These are phyloP conservation scores for Hirudo medicinalis DNA, from an alignment of 1,140 invertebrate species.

Conservation along the genomic window DNA sequence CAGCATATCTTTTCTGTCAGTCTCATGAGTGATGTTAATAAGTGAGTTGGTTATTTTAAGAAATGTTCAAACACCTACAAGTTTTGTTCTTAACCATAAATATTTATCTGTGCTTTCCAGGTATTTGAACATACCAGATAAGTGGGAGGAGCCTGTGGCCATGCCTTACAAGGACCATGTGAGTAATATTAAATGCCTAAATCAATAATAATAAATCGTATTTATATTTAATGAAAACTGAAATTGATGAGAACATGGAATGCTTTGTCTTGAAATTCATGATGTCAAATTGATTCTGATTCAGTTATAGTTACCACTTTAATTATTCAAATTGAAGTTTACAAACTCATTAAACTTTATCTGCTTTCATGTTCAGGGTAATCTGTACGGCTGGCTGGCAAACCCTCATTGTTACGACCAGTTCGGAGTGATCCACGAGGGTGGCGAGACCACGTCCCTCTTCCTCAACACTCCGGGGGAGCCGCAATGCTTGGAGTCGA, in stretches of 20 bases:
- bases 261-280: too few species aligned
- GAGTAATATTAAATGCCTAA: slow-evolving; percentile 37
- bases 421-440: slow-evolving; percentile 73
- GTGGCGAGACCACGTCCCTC: slow-evolving; percentile 64
- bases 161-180: slow-evolving; percentile 62
- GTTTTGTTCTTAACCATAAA: background rate
- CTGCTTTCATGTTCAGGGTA: slow-evolving; percentile 49
- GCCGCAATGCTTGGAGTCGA: slow-evolving; percentile 64
- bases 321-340: background rate
- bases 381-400: slow-evolving; percentile 76
- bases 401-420: slow-evolving; percentile 88
- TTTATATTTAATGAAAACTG: background rate
- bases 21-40: slow-evolving; percentile 88
- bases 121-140: slow-evolving; percentile 75
- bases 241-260: too few species aligned
- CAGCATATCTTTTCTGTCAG: slow-evolving; percentile 88
- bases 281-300: slow-evolving; percentile 1
- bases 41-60: slow-evolving; percentile 46
- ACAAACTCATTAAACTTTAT: background rate
- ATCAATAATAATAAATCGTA: slow-evolving; percentile 16
- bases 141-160: slow-evolving; percentile 76
- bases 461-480: slow-evolving; percentile 56
- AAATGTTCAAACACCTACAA: background rate
- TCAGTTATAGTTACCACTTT: slow-evolving; percentile 3
- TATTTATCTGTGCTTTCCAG: slow-evolving; percentile 39